Conservation (phyloP, 2,888 invertebrate genomes). For the Augiades crinisus region DNA sequence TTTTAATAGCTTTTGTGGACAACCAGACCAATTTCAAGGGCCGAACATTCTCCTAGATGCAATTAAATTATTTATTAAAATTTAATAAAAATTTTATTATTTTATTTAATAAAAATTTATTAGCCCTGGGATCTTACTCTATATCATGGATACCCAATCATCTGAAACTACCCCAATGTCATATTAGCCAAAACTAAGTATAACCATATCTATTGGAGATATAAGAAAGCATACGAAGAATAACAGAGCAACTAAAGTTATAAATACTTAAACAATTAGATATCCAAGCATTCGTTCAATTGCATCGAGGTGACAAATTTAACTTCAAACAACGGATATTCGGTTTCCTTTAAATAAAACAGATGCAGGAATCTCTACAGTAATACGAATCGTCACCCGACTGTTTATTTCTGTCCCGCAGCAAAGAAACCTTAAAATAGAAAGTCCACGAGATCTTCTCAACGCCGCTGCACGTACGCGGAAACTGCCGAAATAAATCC, state of each 20-base stretch:
- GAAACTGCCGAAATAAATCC: slow-evolving; percentile 40
- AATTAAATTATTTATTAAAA: no score
- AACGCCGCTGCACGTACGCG: slow-evolving; percentile 60
- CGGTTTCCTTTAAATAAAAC: slow-evolving; percentile 38
- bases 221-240: neutral
- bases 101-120: no score
- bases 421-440: slow-evolving; percentile 70
- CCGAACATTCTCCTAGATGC: no score
- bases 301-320: neutral
- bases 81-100: no score
- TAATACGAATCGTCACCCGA: slow-evolving; percentile 52
- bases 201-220: no score
- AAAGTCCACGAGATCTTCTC: slow-evolving; percentile 69
- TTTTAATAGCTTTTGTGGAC: no score
- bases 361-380: slow-evolving; percentile 47
- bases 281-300: neutral
- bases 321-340: slow-evolving; percentile 3
- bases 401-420: slow-evolving; percentile 71
- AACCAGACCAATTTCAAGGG: no score
- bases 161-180: no score
- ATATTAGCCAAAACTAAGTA: no score
- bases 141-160: no score
- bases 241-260: neutral
- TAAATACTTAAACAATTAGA: neutral
- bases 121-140: no score